Base-by-base conservation (phyloP, 2,797 vertebrate species). In the Enteromius argenteus region DNA sequence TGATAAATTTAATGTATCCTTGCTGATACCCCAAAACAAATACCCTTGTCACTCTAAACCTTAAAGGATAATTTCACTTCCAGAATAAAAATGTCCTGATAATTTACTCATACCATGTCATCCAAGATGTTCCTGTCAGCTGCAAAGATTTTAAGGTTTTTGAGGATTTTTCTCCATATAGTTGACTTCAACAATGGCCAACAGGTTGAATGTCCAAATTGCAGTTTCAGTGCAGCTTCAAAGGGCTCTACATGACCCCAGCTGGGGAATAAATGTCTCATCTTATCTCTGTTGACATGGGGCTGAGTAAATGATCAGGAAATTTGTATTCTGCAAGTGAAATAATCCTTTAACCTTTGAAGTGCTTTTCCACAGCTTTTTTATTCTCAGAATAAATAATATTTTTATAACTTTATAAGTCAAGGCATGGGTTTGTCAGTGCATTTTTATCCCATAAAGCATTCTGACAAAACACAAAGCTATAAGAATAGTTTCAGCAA, bases 401-500 rank as follows among this genome's bases (percentile, higher is more conserved):
- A 58, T 58, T 58, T 23, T 23, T 58, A 58, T 23, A 58, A 58
- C 56, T 58, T 9, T 27, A 71, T 27, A 49, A 30, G 69, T 72
- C 44, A 30, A 72, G 7, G 11, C 51, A 9, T 32, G n/a, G 6
- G 32, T 39, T 75, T n/a, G 30, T 17, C 39, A 44, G 27, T 32
- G 23, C 46, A 32, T 51, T 39, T 42, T n/a, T 39, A 78, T 10
- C n/a, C 14, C 14, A 62, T 44, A 27, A 60, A 42, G n/a, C 37
- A 62, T 78, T 23, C 56, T 78, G 75, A 30, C 67, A 81, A 46
- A 80, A 86, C 53, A 49, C 51, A 62, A 14, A n/a, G 3, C 21
- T 84, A 19, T 46, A 84, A 71, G 73, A 77, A 86, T 46, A 84
- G 42, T 58, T 68, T 77, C 44, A 76, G n/a, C 46, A 49, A 7